phyloP scores from a whole-genome alignment of 2,113 vertebrate genomes.

The Nothoprocta pentlandii region DNA sequence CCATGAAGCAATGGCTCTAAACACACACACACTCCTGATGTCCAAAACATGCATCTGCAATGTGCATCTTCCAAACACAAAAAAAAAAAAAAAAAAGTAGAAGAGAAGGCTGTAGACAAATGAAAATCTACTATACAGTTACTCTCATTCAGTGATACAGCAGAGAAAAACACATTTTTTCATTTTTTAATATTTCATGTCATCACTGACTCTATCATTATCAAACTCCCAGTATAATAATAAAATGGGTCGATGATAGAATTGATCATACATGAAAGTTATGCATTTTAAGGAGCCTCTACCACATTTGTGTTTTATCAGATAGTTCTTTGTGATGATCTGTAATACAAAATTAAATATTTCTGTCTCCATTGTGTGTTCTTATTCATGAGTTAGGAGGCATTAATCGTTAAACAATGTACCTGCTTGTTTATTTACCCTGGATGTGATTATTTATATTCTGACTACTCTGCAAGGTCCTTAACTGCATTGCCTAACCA shows the following conservation, averaged over 20 bases:
- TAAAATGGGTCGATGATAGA: not conserved
- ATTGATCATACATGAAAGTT: not conserved
- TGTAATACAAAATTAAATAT: conserved; percentile 76
- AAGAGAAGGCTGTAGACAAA: not conserved
- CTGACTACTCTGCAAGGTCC: conserved; percentile 53
- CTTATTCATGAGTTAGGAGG: conserved; percentile 67
- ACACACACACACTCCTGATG: not conserved
- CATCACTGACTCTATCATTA: not conserved
- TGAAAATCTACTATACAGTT: not conserved
- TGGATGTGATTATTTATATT: conserved; percentile 74
- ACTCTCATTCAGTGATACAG: not conserved
- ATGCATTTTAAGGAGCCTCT: conserved; percentile 56
- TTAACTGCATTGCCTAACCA: conserved; percentile 34
- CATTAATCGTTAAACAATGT: conserved; percentile 70
- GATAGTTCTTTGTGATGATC: conserved; percentile 74
- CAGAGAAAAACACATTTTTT: not conserved
- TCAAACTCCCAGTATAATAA: not conserved
- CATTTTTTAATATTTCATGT: not conserved
- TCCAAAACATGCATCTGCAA: not conserved
- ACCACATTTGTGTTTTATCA: conserved; percentile 61
- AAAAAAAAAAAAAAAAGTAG: not conserved
- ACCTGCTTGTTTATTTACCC: conserved; percentile 72
- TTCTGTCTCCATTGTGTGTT: conserved; percentile 63
- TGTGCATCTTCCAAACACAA: not conserved
- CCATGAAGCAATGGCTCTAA: not conserved